phyloP scores from a whole-genome alignment of 1,140 invertebrate genomes.

The Lepidurus arcticus region DNA sequence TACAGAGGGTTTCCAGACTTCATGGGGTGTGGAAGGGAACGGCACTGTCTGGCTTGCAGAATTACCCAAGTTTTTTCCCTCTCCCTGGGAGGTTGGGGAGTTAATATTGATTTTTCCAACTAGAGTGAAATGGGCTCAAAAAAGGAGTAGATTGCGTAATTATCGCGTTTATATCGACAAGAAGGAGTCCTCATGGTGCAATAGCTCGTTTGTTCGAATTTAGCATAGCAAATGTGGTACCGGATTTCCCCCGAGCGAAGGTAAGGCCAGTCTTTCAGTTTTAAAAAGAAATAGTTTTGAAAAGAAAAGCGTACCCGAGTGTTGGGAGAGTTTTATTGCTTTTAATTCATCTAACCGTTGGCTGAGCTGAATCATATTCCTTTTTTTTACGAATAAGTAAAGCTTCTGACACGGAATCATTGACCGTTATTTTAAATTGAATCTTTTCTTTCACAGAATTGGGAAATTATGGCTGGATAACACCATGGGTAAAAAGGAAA shows the following conservation, averaged over 20 bases:
- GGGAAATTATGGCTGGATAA: not conserved
- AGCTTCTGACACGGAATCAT: too few relatives aligned
- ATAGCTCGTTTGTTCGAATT: not conserved
- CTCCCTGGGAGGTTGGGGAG: not conserved
- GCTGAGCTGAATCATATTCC: too few relatives aligned
- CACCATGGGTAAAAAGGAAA: not conserved
- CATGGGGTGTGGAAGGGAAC: not conserved
- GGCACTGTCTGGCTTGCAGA: not conserved
- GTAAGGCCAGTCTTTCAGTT: not conserved
- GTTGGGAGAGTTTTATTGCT: not conserved
- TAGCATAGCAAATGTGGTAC: not conserved
- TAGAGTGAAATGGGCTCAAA: not conserved
- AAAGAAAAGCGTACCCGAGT: not conserved
- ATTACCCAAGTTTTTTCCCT: not conserved
- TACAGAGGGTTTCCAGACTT: not conserved
- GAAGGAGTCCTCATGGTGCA: not conserved
- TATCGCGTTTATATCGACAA: not conserved
- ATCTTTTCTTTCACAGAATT: not conserved
- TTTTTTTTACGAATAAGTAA: too few relatives aligned
- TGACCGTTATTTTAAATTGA: too few relatives aligned
- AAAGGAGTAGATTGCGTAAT: not conserved
- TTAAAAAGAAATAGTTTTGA: not conserved
- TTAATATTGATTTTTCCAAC: not conserved
- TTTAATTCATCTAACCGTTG: not conserved
- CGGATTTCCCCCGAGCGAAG: constrained; percentile 20